Evolutionary conservation across 2,113 vertebrate genomes (phyloP).

Genomic region (Meles meles): DNA sequence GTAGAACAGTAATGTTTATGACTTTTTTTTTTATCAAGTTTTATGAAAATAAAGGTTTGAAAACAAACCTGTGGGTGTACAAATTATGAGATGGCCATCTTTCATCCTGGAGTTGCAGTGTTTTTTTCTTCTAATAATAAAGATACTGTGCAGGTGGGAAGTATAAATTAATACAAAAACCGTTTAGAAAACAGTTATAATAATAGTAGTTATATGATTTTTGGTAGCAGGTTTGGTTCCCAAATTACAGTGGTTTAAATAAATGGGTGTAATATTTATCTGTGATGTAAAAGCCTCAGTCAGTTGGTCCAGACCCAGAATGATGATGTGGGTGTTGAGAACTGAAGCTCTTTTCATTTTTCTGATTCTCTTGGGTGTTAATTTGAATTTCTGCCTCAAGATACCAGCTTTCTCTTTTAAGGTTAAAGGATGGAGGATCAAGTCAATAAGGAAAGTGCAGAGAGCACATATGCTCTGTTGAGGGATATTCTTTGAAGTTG

Average conservation of each 20-base stretch:
- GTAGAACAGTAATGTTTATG: background rate
- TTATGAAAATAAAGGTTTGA: background rate
- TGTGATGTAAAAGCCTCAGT: background rate
- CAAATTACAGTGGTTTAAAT: background rate
- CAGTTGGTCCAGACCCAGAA: background rate
- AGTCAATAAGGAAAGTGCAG: background rate
- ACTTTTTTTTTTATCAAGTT: background rate
- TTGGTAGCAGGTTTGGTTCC: background rate
- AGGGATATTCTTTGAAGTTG: background rate
- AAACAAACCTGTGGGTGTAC: background rate
- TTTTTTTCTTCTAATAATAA: background rate
- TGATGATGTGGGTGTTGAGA: background rate
- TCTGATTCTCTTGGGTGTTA: background rate
- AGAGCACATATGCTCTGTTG: background rate
- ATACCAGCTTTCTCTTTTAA: background rate
- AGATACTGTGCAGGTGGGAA: background rate
- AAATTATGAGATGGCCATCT: background rate
- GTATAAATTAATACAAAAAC: background rate
- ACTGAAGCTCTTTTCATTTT: background rate
- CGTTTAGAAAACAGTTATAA: background rate
- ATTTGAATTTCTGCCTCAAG: background rate
- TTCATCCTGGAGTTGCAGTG: background rate
- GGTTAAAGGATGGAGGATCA: background rate
- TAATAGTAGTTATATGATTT: background rate
- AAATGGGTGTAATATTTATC: background rate